A percentile compares a stretch with the other conserved stretches of the same genome.
These are phyloP conservation scores for Drosophila auraria DNA, from an alignment of 1,140 invertebrate genomes.

Conservation along the genomic window DNA sequence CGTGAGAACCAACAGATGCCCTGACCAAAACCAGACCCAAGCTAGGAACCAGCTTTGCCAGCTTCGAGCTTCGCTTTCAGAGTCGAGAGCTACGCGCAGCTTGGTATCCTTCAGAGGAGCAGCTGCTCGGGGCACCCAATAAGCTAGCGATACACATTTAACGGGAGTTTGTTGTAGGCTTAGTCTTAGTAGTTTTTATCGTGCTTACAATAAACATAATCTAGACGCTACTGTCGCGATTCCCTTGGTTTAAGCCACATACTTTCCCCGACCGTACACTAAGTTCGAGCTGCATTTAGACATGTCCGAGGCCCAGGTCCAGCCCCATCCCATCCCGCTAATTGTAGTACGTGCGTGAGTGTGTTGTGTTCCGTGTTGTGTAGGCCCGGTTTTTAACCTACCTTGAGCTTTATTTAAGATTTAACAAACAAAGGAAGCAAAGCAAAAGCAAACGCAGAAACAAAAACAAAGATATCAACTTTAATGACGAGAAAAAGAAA, in stretches of 20 bases:
- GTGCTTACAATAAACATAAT: slow-evolving; percentile 42
- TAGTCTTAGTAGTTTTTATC: slow-evolving; percentile 55
- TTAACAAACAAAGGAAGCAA: slow-evolving; percentile 23
- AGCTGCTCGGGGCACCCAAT: slow-evolving; percentile 30
- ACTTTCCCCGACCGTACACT: slow-evolving; percentile 47
- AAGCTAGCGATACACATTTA: slow-evolving; percentile 44
- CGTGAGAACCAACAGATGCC: slow-evolving; percentile 15
- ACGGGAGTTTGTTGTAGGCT: slow-evolving; percentile 42
- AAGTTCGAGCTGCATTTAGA: slow-evolving; percentile 76
- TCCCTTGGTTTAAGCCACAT: slow-evolving; percentile 58
- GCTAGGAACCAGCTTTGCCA: slow-evolving; percentile 18
- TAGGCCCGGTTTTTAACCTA: slow-evolving; percentile 59
- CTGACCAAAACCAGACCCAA: slow-evolving; percentile 15
- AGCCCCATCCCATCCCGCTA: not conserved
- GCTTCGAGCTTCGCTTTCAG: slow-evolving; percentile 13
- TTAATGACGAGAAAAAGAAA: slow-evolving; percentile 7
- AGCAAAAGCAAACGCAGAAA: slow-evolving; percentile 24
- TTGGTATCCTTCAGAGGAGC: not conserved
- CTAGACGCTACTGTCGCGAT: slow-evolving; percentile 33
- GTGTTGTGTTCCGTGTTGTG: slow-evolving; percentile 23
- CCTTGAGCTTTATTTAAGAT: slow-evolving; percentile 74
- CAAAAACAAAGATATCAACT: slow-evolving; percentile 38
- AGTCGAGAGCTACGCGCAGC: not conserved
- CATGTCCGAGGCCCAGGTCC: slow-evolving; percentile 37
- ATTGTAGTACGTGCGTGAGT: not conserved